Base-by-base conservation (phyloP, 1,140 invertebrate genomes). In the Lordiphosa collinella region DNA sequence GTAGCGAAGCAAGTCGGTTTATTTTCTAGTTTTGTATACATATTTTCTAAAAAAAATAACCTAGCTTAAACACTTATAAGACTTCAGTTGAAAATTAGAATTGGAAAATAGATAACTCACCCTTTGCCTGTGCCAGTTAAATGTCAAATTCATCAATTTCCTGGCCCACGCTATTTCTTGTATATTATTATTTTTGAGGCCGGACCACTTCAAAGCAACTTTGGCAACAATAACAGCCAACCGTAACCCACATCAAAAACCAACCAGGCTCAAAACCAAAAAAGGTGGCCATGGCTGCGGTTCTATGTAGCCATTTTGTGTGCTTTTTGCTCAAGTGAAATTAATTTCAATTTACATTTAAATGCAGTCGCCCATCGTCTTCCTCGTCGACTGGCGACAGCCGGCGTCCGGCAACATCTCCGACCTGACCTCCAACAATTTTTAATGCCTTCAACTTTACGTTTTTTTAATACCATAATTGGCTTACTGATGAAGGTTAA, bases 341-440 rank as follows among this genome's bases (percentile, higher is more conserved):
- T 80, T 82, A 82, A 82, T 80, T 80, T 80, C 76, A 80, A 80
- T 80, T 80, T 82, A 75, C 75, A 80, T 80, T 82, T 80, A 80
- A 80, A 80, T 80, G 65, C 75, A 80, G 76, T 70, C 51, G 13
- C 10, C 43, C 25, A 29, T 8, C 25, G 25, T 29, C 25, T 29
- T 29, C 25, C 6, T 22, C 18, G 69, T 60, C 59, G 44, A 66
- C 60, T 60, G 66, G 51, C 64, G 71, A 69, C 64, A 68, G 59
- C 31, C 51, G 49, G 56, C 38, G 51, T 44, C 38, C 48, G 11
- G 37, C 37, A 38, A 14, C 37, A 38, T 38, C 37, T 71, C 48
- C 80, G 75, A 70, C 76, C 76, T 65, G 71, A 82, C 75, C 75
- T 82, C 53, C 43, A 48, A 50, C 44, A 46, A 57, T 37, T 69